Evolutionary conservation across 2,888 invertebrate species (phyloP).

Genomic region (Oscheius sp.): DNA sequence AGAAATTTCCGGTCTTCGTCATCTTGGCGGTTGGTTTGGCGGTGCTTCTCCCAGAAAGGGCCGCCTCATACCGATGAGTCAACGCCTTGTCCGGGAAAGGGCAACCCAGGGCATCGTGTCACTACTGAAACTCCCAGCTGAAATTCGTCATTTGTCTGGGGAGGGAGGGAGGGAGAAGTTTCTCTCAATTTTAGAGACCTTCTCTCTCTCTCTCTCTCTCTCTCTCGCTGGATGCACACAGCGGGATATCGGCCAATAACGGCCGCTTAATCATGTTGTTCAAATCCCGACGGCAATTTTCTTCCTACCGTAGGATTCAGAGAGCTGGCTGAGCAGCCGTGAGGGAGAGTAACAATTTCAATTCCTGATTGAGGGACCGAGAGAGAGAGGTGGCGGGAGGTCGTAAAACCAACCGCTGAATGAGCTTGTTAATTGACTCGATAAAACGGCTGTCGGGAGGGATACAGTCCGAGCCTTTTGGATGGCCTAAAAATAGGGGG

Average conservation of each 20-base stretch:
- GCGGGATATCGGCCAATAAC: slow-evolving; percentile 27
- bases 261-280: slow-evolving; percentile 26
- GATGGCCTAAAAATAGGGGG: too few species aligned
- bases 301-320: slow-evolving; percentile 11
- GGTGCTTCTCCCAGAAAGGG: background rate
- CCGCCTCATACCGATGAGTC: background rate
- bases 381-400: background rate
- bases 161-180: too few species aligned
- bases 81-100: background rate
- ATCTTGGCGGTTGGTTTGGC: background rate
- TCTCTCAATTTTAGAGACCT: too few species aligned
- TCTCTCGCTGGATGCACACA: background rate
- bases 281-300: slow-evolving; percentile 22
- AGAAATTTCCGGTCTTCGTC: too few species aligned
- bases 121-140: too few species aligned
- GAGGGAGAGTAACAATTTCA: too few species aligned
- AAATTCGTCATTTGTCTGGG: too few species aligned
- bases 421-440: too few species aligned
- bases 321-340: background rate
- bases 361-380: background rate
- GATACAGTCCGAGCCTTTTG: too few species aligned
- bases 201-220: background rate
- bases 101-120: too few species aligned
- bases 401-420: too few species aligned
- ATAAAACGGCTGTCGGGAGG: too few species aligned